Conservation (phyloP, 2,888 invertebrate species). For the Pinctada fucata region DNA sequence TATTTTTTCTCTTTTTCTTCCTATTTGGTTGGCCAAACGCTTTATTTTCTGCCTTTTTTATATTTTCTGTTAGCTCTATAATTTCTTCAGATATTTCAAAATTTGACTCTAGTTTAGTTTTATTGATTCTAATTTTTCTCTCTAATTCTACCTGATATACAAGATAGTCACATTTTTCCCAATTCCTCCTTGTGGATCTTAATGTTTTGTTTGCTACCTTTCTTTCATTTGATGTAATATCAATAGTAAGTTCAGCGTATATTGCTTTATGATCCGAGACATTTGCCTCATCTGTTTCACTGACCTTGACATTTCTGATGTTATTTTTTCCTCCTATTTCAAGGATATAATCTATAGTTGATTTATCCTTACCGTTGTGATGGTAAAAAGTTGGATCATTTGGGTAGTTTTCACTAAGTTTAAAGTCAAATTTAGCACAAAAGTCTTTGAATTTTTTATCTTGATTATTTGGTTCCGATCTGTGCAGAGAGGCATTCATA, state of each 20-base stretch:
- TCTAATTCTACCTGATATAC: background rate
- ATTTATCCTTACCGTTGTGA: background rate
- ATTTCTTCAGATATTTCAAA: background rate
- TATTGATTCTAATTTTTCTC: background rate
- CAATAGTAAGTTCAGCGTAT: too few species aligned
- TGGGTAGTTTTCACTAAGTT: background rate
- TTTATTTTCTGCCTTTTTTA: background rate
- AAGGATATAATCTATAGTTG: background rate
- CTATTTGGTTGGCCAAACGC: background rate
- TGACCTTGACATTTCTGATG: background rate
- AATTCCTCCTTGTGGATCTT: background rate
- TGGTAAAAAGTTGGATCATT: background rate
- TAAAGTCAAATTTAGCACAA: background rate
- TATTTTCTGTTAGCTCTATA: background rate
- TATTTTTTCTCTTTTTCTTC: background rate
- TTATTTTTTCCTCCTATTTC: background rate
- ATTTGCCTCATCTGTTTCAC: background rate
- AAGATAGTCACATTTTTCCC: background rate
- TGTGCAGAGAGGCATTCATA: constrained; percentile 7
- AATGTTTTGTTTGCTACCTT: too few species aligned
- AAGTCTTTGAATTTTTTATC: background rate
- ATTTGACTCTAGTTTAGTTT: background rate
- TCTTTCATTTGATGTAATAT: too few species aligned
- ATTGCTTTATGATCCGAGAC: constrained; percentile 9
- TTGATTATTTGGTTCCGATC: constrained; percentile 2